phyloP scores from a whole-genome alignment of 1,140 invertebrate genomes.

The Papilio dardanus region DNA sequence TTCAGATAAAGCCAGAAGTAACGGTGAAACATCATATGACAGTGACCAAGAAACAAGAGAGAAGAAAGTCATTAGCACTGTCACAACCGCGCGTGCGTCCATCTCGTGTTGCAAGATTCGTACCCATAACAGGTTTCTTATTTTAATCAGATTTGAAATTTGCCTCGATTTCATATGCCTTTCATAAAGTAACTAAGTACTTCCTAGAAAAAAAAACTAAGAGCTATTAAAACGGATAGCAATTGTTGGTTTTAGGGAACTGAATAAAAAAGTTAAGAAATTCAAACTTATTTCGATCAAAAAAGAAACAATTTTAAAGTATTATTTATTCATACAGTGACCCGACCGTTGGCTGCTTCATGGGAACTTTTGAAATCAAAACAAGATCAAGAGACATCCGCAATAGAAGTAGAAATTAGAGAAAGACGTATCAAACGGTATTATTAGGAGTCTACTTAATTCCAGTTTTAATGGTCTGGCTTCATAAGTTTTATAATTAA shows the following conservation, averaged over 20 bases:
- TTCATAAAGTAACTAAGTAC: not conserved
- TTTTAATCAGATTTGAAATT: not conserved
- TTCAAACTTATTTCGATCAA: not conserved
- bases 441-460: not conserved
- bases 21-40: constrained; percentile 36
- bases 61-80: constrained; percentile 52
- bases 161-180: not conserved
- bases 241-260: not conserved
- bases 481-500: not conserved
- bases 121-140: constrained; percentile 59
- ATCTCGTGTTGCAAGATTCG: constrained; percentile 58
- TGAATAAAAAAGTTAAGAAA: not conserved
- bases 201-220: no score
- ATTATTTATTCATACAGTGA: constrained; percentile 56
- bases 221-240: no score
- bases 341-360: constrained; percentile 59
- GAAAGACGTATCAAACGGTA: constrained; percentile 73
- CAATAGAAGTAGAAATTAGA: constrained; percentile 68
- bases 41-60: constrained; percentile 51
- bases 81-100: constrained; percentile 57
- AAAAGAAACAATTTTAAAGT: no score
- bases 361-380: constrained; percentile 68
- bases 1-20: constrained; percentile 61
- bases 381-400: constrained; percentile 59
- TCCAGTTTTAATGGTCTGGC: not conserved